Base-by-base conservation (phyloP, 2,888 invertebrate genomes). In the Cryptus armator region DNA sequence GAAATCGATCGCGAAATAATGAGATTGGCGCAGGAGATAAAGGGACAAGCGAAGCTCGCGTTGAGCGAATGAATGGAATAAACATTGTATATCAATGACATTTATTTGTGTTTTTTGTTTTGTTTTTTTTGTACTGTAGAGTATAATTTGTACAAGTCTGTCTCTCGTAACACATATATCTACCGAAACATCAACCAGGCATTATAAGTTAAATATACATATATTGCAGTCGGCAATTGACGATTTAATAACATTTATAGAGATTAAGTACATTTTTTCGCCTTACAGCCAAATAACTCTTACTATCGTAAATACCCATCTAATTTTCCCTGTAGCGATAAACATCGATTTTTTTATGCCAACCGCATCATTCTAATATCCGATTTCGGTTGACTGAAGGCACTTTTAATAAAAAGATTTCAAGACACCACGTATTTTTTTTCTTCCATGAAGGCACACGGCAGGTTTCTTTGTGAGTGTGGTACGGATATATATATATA, bases 11-110 rank as follows among this genome's bases (percentile, higher is more conserved):
- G 89, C 59, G 92, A 92, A 84, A 92, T 94, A 87, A 91, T 90
- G 77, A 88, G 87, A 83, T 91, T 94, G 84, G 92, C 93, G 7
- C 91, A 93, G 85, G 92, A 93, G 48, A 94, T 94, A 68, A 92
- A 92, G 85, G 90, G 92, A 81, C 93, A 94, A 89, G 94, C 94
- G 3, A 89, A 92, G 72, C 92, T 92, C 62, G 94, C 94, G 72
- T 86, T 94, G 46, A 84, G 91, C 16, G 86, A 88, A 79, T 90
- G 86, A 72, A 66, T 37, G 32, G 51, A 5, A 16, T 16, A 51
- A 16, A 51, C 51, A 3, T 2, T 2, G n/a, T 14, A 75, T 37
- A 77, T 68, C 19, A 68, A 74, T 12, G 19, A 32, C 44, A 37
- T 77, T 77, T 74, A 81, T 68, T 72, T 74, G 24, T 68, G 66